A percentile compares a stretch with the other conserved stretches of the same genome.
Evolutionary conservation across 1,140 invertebrate species (phyloP).

Genomic region (Cyrtorhinus lividipennis): DNA sequence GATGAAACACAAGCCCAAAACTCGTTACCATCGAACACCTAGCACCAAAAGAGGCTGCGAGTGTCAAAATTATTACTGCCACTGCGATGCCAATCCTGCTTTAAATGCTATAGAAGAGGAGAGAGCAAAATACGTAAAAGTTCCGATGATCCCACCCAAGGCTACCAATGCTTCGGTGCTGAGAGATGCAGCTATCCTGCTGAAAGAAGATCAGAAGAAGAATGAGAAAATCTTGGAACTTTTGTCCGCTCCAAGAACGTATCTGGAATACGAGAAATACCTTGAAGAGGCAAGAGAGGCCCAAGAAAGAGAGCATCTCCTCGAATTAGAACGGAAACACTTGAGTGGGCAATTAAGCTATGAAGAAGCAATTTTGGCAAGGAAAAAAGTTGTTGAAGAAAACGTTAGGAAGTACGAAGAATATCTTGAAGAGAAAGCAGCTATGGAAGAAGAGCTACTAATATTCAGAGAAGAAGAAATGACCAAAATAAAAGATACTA

Average conservation of each 20-base stretch:
- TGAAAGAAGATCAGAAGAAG: not conserved
- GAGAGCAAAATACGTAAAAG: not conserved
- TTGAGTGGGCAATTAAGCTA: constrained; percentile 1
- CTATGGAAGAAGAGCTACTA: not conserved
- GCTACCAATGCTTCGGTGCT: not conserved
- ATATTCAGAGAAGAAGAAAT: not conserved
- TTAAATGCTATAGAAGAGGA: not conserved
- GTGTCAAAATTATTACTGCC: not conserved
- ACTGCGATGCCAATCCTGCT: not conserved
- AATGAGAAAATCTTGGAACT: not conserved
- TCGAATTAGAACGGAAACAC: not conserved
- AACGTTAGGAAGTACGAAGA: not conserved
- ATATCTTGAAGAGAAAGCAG: not conserved
- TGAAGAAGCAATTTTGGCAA: not conserved
- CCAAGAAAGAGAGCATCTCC: not conserved
- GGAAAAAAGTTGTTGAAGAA: not conserved
- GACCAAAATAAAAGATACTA: not conserved
- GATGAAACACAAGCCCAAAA: not conserved
- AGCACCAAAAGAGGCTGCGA: not conserved
- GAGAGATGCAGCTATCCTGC: not conserved
- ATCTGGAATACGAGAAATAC: not conserved
- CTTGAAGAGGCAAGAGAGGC: not conserved
- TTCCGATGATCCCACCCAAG: not conserved
- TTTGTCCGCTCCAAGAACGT: not conserved
- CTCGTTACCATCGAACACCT: not conserved